These are phyloP conservation scores for Philonicus albiceps DNA, from an alignment of 2,888 invertebrate genomes.

Conservation along the genomic window DNA sequence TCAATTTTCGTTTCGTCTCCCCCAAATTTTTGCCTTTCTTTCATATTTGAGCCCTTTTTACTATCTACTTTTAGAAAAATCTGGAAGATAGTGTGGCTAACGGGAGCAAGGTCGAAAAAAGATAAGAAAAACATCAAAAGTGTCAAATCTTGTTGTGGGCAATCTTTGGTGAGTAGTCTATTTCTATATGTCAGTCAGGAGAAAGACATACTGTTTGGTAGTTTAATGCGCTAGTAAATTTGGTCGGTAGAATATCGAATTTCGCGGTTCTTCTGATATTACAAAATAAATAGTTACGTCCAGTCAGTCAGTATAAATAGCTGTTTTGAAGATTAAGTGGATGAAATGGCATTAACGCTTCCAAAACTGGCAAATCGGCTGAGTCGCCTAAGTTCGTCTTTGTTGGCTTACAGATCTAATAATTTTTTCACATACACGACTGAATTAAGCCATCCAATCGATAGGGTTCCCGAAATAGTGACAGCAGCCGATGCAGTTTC, in stretches of 20 bases:
- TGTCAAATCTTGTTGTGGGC: no score
- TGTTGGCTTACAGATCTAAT: not conserved
- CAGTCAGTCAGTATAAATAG: not conserved
- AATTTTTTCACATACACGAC: conserved; percentile 52
- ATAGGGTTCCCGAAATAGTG: conserved; percentile 75
- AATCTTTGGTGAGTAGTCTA: no score
- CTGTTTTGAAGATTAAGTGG: not conserved
- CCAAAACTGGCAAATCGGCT: not conserved
- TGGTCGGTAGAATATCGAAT: not conserved
- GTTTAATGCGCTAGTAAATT: not conserved
- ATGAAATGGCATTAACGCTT: not conserved
- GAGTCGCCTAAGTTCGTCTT: not conserved
- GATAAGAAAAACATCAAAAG: no score
- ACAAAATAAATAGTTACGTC: not conserved
- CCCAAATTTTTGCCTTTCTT: no score
- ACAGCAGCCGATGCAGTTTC: conserved; percentile 80
- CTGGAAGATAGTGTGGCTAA: no score
- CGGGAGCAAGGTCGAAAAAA: no score
- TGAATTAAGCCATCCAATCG: conserved; percentile 82
- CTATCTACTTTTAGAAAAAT: no score
- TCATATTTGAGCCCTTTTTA: no score
- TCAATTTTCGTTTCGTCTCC: no score
- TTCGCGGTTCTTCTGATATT: not conserved
- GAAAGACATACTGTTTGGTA: no score
- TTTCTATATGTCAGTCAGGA: no score